Conservation (phyloP, 1,140 invertebrate species). For the Tribolium madens region DNA sequence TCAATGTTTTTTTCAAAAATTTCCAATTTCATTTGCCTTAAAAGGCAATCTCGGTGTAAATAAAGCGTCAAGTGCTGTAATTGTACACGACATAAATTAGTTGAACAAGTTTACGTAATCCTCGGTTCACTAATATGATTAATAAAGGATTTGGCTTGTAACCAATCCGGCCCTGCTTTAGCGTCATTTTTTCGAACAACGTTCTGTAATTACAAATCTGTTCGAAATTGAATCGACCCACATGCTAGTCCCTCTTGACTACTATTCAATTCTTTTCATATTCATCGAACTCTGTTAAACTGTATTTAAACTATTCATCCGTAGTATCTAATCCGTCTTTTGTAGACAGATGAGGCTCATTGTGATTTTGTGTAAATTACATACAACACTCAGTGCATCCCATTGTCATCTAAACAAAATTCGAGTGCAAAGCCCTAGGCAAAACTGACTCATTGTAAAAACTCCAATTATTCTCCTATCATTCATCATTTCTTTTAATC, state of each 20-base stretch:
- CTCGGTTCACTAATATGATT: constrained; percentile 16
- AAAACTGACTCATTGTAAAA: background rate
- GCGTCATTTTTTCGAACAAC: background rate
- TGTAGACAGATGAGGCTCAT: constrained; percentile 41
- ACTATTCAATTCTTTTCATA: constrained; percentile 47
- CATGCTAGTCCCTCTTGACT: constrained; percentile 39
- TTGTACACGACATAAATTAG: constrained; percentile 25
- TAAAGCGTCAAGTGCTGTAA: constrained; percentile 28
- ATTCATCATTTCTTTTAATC: background rate
- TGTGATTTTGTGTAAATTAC: constrained; percentile 48
- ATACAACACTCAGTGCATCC: constrained; percentile 40
- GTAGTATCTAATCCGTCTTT: constrained; percentile 45
- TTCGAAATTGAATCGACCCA: constrained; percentile 22
- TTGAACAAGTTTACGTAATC: constrained; percentile 19
- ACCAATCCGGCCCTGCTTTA: constrained; percentile 2
- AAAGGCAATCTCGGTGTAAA: constrained; percentile 1
- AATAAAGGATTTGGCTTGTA: constrained; percentile 23
- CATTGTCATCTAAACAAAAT: constrained; percentile 29
- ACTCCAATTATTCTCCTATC: background rate
- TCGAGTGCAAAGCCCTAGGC: background rate
- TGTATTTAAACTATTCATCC: constrained; percentile 27
- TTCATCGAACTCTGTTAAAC: constrained; percentile 37
- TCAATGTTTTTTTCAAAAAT: background rate
- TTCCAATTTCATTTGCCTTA: background rate
- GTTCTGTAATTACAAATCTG: constrained; percentile 17